Conservation (phyloP, 2,888 invertebrate genomes). For the Zaprionus lineosus region DNA sequence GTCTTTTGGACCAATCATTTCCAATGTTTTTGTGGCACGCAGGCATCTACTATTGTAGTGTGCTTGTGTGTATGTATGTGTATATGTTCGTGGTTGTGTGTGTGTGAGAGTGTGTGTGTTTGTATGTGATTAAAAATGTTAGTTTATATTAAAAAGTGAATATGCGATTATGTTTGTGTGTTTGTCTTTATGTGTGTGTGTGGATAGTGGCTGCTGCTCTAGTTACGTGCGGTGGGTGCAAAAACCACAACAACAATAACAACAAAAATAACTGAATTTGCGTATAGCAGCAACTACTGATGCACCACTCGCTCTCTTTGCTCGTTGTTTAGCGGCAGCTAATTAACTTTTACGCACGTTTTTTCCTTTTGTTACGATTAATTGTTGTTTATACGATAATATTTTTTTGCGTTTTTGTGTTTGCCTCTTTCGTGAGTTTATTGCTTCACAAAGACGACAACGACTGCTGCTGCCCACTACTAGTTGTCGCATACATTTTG, state of each 20-base stretch:
- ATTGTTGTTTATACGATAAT: constrained; percentile 26
- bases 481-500: constrained; percentile 69
- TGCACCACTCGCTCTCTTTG: constrained; percentile 34
- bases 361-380: constrained; percentile 19
- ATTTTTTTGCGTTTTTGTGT: constrained; percentile 8
- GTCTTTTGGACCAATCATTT: constrained; percentile 99
- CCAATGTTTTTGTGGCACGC: constrained; percentile 82
- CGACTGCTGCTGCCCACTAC: constrained; percentile 53
- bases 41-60: constrained; percentile 59
- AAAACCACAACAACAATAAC: constrained; percentile 64
- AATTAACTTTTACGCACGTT: constrained; percentile 67
- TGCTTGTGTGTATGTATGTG: constrained; percentile 34
- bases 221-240: constrained; percentile 71
- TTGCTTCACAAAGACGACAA: constrained; percentile 51
- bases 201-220: constrained; percentile 55
- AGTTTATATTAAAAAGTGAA: no score
- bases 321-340: constrained; percentile 41
- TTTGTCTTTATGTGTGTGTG: constrained; percentile 13
- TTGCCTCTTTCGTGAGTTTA: constrained; percentile 28
- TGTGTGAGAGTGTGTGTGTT: constrained; percentile 10
- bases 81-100: constrained; percentile 15
- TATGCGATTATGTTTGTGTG: background rate
- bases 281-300: constrained; percentile 62
- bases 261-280: constrained; percentile 25
- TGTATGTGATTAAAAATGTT: no score